phyloP scores from a whole-genome alignment of 2,797 vertebrate species.

The Limosa lapponica region DNA sequence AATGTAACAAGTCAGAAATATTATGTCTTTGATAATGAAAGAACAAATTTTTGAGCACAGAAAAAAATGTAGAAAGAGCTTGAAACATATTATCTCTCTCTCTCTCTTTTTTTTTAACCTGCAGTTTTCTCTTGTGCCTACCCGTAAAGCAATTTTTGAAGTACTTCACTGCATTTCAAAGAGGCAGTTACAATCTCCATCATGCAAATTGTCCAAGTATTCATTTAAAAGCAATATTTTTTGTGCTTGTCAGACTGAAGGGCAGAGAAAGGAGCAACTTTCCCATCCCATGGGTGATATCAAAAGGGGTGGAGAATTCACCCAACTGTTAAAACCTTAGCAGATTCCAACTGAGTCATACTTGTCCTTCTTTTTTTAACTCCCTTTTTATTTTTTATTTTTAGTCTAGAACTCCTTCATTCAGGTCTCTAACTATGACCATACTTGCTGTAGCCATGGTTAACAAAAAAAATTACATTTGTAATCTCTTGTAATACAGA shows the following conservation, averaged over 20 bases:
- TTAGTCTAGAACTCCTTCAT: not conserved
- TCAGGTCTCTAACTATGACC: not conserved
- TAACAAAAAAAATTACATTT: not conserved
- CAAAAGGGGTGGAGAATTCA: not conserved
- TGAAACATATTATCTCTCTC: not conserved
- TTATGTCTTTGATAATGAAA: not conserved
- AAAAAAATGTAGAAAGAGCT: not conserved
- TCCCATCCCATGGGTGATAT: not conserved
- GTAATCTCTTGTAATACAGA: not conserved
- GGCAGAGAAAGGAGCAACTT: conserved; percentile 13
- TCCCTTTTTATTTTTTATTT: rapidly evolving
- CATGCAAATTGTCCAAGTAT: conserved; percentile 21
- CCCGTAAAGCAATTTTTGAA: not conserved
- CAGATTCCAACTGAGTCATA: not conserved
- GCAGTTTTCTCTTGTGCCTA: not conserved
- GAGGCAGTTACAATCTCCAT: not conserved
- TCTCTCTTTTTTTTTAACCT: not conserved
- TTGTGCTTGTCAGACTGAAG: conserved; percentile 23
- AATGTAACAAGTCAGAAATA: not conserved
- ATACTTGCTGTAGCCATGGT: not conserved
- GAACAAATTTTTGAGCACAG: not conserved
- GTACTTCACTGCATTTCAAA: not conserved
- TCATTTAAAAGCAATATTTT: not conserved
- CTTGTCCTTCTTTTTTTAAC: not conserved
- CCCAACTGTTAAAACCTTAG: not conserved